A percentile compares a stretch with the other conserved stretches of the same genome.
phyloP scores from a whole-genome alignment of 92 coral and sea anemone genomes.

The Siderastrea radians region DNA sequence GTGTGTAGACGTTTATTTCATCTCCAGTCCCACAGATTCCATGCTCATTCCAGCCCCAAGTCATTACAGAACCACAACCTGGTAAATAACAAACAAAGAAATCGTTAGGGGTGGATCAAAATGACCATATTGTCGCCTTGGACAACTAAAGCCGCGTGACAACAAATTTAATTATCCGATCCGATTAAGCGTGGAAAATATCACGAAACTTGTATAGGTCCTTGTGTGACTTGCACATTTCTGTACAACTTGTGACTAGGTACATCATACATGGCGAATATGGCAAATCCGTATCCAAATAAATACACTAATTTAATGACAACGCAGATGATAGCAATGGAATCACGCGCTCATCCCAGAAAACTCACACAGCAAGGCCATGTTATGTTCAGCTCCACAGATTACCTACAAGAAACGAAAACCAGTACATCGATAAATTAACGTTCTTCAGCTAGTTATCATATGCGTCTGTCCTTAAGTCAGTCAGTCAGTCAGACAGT shows the following conservation, averaged over 20 bases:
- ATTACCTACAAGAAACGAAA: slow-evolving; percentile 46
- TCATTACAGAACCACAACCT: slow-evolving; percentile 69
- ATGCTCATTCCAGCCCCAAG: slow-evolving; percentile 98
- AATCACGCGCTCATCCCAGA: background rate
- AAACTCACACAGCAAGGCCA: slow-evolving; percentile 76
- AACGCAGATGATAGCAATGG: background rate
- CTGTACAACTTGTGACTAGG: no score
- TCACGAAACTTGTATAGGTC: no score
- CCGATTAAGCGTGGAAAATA: no score
- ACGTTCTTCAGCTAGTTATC: no score
- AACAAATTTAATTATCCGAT: no score
- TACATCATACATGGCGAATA: background rate
- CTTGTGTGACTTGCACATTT: no score
- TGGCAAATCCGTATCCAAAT: background rate
- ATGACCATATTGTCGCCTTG: background rate
- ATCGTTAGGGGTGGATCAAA: background rate
- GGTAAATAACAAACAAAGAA: background rate
- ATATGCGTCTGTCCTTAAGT: no score
- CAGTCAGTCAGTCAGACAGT: background rate
- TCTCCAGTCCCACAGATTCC: slow-evolving; percentile 88
- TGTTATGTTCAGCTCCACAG: slow-evolving; percentile 89
- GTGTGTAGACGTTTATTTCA: slow-evolving; percentile 72
- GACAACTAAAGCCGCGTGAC: background rate
- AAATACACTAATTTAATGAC: background rate
- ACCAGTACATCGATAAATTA: background rate